Evolutionary conservation across 2,888 invertebrate genomes (phyloP).

Genomic region (Dusona sp.): DNA sequence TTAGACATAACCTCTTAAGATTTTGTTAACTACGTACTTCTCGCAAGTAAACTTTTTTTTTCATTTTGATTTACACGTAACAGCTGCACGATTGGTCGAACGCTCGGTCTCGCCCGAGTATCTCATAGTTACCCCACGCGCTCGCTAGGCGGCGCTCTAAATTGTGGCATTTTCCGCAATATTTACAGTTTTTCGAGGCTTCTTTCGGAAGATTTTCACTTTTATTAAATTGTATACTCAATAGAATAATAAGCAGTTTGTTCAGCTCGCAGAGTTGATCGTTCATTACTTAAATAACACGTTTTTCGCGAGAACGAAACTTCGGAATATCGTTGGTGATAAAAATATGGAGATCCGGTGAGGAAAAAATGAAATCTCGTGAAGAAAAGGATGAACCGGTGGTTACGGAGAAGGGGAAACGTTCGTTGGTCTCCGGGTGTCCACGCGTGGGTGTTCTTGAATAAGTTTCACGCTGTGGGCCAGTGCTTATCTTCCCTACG

Average conservation of each 20-base stretch:
- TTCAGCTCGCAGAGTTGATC: background rate
- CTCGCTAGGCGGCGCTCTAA: background rate
- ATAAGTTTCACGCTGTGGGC: slow-evolving; percentile 73
- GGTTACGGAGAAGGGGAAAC: background rate
- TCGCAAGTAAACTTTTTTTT: background rate
- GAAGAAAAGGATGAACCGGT: background rate
- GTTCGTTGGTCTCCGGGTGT: slow-evolving; percentile 56
- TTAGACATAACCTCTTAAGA: background rate
- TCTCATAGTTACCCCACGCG: background rate
- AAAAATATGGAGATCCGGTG: slow-evolving; percentile 7
- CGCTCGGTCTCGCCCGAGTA: background rate
- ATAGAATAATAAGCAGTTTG: background rate
- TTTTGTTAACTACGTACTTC: background rate
- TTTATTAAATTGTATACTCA: background rate
- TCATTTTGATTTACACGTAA: background rate
- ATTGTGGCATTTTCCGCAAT: background rate
- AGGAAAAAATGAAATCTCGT: slow-evolving; percentile 13
- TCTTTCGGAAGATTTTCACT: background rate
- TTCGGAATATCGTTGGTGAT: background rate
- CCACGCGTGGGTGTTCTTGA: slow-evolving; percentile 75
- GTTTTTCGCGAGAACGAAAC: background rate
- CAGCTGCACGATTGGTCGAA: background rate
- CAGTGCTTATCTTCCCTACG: slow-evolving; percentile 60
- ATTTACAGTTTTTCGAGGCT: background rate
- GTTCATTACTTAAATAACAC: background rate